Percentiles rank a stretch among this genome's conserved stretches.
Conservation (phyloP, 1,140 invertebrate species). For the Protaetia brevitarsis region DNA sequence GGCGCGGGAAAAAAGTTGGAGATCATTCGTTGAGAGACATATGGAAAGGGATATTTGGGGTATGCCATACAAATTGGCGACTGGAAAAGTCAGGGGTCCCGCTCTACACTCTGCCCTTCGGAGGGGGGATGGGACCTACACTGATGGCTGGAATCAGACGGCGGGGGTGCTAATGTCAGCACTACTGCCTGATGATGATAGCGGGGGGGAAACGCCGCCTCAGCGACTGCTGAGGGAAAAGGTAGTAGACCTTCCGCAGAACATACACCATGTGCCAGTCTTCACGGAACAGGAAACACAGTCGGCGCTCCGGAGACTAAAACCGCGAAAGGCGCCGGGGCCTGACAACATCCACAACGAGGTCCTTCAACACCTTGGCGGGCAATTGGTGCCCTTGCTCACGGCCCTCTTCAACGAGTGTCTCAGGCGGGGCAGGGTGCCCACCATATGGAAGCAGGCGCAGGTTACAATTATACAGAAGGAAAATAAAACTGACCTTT, state of each 20-base stretch:
- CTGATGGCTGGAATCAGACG: background rate
- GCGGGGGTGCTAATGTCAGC: background rate
- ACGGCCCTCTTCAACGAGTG: background rate
- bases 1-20: background rate
- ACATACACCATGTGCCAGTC: too few species aligned
- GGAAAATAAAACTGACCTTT: background rate
- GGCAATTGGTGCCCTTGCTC: background rate
- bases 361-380: background rate
- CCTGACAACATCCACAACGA: too few species aligned
- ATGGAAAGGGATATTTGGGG: constrained; percentile 1
- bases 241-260: background rate
- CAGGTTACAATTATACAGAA: background rate
- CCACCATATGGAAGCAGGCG: too few species aligned
- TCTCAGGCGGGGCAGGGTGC: background rate
- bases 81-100: background rate
- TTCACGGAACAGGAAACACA: too few species aligned
- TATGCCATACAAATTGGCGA: constrained; percentile 17
- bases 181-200: background rate
- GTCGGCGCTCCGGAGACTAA: too few species aligned
- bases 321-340: too few species aligned
- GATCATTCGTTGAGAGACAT: background rate
- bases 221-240: background rate
- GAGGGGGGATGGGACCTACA: background rate
- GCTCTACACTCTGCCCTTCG: background rate
- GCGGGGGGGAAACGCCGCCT: background rate